Percentiles rank a stretch among this genome's conserved stretches.
phyloP scores from a whole-genome alignment of 1,140 invertebrate species.

The Cydia splendana region DNA sequence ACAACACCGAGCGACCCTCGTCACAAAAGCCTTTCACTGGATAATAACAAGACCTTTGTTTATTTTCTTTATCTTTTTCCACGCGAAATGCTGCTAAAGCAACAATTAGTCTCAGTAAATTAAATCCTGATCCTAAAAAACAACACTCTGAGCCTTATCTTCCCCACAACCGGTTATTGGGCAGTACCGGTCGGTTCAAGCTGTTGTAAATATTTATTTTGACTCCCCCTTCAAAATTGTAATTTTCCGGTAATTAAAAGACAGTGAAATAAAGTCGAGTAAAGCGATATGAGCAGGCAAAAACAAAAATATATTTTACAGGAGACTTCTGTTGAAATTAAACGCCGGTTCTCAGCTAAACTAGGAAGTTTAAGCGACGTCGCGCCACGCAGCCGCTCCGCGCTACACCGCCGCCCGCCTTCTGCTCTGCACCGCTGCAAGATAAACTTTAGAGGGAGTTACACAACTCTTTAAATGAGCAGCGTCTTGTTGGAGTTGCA shows the following conservation, averaged over 20 bases:
- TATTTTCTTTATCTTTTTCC: slow-evolving; percentile 59
- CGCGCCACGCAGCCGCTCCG: slow-evolving; percentile 8
- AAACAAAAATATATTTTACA: not conserved
- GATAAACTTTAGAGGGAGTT: slow-evolving; percentile 46
- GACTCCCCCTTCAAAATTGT: not conserved
- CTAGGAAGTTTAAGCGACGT: slow-evolving; percentile 14
- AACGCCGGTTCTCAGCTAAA: slow-evolving; percentile 23
- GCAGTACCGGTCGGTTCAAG: not conserved
- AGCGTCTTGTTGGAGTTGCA: slow-evolving; percentile 44
- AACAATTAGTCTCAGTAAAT: slow-evolving; percentile 58
- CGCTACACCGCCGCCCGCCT: slow-evolving; percentile 30
- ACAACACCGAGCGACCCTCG: slow-evolving; percentile 60
- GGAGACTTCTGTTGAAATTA: slow-evolving; percentile 25
- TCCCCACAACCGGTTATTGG: slow-evolving; percentile 34
- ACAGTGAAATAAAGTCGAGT: not conserved
- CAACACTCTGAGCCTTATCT: slow-evolving; percentile 50
- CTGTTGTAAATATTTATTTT: slow-evolving; percentile 15
- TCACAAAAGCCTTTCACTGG: slow-evolving; percentile 54
- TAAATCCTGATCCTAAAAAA: slow-evolving; percentile 54
- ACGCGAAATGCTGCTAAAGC: slow-evolving; percentile 50
- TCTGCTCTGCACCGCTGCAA: slow-evolving; percentile 33
- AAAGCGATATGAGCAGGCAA: not conserved
- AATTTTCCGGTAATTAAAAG: not conserved
- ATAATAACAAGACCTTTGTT: slow-evolving; percentile 57
- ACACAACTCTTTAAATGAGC: slow-evolving; percentile 53